These are phyloP conservation scores for Maniola jurtina DNA, from an alignment of 1,140 invertebrate genomes.

Conservation along the genomic window DNA sequence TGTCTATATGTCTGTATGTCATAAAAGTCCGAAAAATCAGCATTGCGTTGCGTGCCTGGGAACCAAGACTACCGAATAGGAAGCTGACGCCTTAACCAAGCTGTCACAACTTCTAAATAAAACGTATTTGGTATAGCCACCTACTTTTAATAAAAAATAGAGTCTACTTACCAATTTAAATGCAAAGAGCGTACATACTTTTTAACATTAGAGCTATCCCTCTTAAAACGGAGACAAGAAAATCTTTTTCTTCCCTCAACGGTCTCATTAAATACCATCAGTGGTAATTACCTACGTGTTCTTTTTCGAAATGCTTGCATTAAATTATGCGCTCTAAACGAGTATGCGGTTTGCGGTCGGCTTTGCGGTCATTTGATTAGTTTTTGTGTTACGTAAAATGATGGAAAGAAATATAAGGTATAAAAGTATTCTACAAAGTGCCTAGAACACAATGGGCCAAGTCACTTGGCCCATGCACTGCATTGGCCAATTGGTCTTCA, in stretches of 20 bases:
- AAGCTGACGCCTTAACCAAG: too few relatives aligned
- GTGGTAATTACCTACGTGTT: conserved; percentile 7
- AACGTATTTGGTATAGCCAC: too few relatives aligned
- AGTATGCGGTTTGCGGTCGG: conserved; percentile 7
- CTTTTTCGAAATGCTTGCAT: conserved; percentile 11
- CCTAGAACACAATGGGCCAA: too few relatives aligned
- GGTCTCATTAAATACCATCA: conserved; percentile 1
- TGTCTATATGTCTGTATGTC: too few relatives aligned
- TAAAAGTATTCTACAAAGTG: too few relatives aligned
- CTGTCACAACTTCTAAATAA: too few relatives aligned
- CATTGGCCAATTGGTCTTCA: too few relatives aligned
- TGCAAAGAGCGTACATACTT: neutral
- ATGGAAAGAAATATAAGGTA: too few relatives aligned
- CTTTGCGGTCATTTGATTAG: conserved; percentile 5
- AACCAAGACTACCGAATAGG: too few relatives aligned
- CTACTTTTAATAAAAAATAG: neutral
- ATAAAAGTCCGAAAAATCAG: too few relatives aligned
- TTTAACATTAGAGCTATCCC: neutral
- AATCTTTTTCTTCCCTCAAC: neutral
- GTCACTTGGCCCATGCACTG: too few relatives aligned
- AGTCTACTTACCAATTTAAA: neutral
- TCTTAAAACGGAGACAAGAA: neutral
- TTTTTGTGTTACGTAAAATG: neutral
- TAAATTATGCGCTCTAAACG: conserved; percentile 8
- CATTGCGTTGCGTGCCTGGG: too few relatives aligned